Base-by-base conservation (phyloP, 1,140 invertebrate genomes). In the Megalonaias nervosa region DNA sequence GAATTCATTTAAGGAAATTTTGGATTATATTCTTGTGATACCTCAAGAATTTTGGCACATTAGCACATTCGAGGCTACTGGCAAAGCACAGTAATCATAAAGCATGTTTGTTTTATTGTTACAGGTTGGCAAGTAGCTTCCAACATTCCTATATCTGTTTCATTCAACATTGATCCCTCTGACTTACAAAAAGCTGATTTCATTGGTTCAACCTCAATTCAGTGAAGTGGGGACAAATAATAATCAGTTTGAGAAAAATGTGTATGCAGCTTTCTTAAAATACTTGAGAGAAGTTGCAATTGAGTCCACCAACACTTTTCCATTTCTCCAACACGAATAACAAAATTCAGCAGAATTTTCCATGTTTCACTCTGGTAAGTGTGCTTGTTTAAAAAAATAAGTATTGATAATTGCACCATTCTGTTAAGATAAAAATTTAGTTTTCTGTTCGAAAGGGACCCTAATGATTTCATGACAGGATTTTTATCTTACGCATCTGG, bases 281-380 rank as follows among this genome's bases (percentile, higher is more conserved):
- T n/a, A n/a, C n/a, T 80, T 80, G 11, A 62, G 79, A 71, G 74
- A 80, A 80, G 79, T 80, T 71, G 74, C 74, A 68, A 56, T 74
- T 77, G 67, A 38, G 48, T 65, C n/a, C 31, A 31, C 31, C 31
- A 5, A 31, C 31, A 31, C 31, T 31, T 31, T 31, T 31, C 31
- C 31, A 31, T 5, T 31, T 31, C 31, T 5, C 31, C 31, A 31
- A 31, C 31, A 31, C 31, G 1, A 31, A 31, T 31, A 31, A 31
- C 31, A 31, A 5, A 31, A 31, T 31, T 31, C 31, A 31, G 31
- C 31, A 2, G 38, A 38, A 38, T 6, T 6, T 38, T 38, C 38
- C 38, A 38, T 38, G 38, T 38, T 6, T 38, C 38, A 38, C 4
- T 38, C 38, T 38, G 38, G 38, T 38, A 3, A 1, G 6, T 6